Conservation (phyloP, 2,888 invertebrate genomes). For the Neoitamus cyanurus region DNA sequence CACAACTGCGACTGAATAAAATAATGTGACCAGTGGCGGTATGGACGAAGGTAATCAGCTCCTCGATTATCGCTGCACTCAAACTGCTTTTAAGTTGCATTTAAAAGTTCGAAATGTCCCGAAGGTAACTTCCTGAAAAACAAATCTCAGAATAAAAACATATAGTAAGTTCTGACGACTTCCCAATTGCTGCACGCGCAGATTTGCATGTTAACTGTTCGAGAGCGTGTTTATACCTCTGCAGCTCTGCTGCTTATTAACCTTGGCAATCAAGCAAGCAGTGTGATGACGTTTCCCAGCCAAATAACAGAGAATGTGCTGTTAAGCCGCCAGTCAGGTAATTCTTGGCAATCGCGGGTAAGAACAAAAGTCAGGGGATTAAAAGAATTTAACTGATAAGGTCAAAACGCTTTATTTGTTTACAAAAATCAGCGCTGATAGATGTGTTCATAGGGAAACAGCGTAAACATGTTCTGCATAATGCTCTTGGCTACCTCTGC, state of each 20-base stretch:
- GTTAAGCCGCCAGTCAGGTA: background rate
- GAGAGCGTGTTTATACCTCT: background rate
- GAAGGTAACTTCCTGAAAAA: background rate
- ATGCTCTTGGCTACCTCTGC: constrained; percentile 52
- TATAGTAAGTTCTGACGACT: background rate
- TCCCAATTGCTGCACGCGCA: background rate
- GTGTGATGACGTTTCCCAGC: background rate
- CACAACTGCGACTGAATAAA: no score
- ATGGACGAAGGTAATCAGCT: no score
- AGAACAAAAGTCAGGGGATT: background rate
- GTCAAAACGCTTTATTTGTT: background rate
- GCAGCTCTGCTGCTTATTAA: background rate
- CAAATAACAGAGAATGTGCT: background rate
- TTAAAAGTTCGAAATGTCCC: background rate
- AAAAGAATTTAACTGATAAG: background rate
- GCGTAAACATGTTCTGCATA: constrained; percentile 52
- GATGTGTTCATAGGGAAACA: constrained; percentile 58
- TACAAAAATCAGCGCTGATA: constrained; percentile 47
- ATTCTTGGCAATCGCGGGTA: background rate
- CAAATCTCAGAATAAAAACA: background rate
- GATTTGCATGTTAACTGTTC: background rate
- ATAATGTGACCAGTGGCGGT: no score
- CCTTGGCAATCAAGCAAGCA: background rate
- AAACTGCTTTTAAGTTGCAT: background rate
- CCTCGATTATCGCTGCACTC: no score